Base-by-base conservation (phyloP, 2,797 vertebrate species). In the Dermochelys coriacea region DNA sequence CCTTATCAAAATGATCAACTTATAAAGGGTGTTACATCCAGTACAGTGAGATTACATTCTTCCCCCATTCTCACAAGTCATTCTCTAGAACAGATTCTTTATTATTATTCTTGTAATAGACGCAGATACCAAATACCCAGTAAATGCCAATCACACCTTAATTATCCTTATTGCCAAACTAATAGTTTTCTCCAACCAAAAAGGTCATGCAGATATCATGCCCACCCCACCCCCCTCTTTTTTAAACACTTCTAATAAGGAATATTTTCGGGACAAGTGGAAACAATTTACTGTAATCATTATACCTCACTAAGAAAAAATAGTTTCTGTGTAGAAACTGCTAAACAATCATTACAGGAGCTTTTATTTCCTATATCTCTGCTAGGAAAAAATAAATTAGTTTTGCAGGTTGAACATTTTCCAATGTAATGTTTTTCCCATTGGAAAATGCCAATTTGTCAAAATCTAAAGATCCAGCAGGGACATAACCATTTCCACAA, bases 401-500 rank as follows among this genome's bases (percentile, higher is more conserved):
- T 49, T 59, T 16, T 87, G 57, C 25, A 0, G 15, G 18, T 59
- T 29, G 14, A 54, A 80, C 2, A 29, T 8, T 77, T 68, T 82
- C 49, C 82, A 54, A 27, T 0, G 41, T 64, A 64, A 25, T 21
- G 16, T 47, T 84, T 95, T 71, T 41, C 15, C 4, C 54, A 2
- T 16, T 0, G 59, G 25, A 2, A 10, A 7, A 51, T 57, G 37
- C 11, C 3, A 57, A 51, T 18, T 18, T 0, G 1, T 52, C 59
- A 51, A 59, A 9, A 29, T 5, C 51, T 34, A 34, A 77, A 21
- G 1, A 3, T 80, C 79, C 68, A 47, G 51, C 14, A 1, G 50
- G 77, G 21, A 5, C 2, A 79, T 34, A 64, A 87, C 50, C 10
- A 47, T 93, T 86, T 19, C 85, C 12, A 14, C 18, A 5, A 21